Percentiles rank a stretch among this genome's conserved stretches.
Evolutionary conservation across 2,797 vertebrate genomes (phyloP).

Genomic region (Danionella dracula): DNA sequence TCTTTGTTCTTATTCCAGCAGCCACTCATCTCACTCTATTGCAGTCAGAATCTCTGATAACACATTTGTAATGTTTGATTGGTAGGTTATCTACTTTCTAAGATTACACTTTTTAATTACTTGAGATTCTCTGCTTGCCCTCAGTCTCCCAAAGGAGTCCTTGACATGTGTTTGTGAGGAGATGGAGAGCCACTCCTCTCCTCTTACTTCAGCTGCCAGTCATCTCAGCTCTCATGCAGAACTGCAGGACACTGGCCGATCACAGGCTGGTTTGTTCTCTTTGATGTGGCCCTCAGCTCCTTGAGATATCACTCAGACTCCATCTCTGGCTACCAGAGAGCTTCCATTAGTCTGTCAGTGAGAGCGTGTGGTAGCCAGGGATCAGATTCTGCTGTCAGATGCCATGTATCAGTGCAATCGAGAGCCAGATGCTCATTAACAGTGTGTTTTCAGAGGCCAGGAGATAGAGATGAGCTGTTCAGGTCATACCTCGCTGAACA

Average conservation of each 20-base stretch:
- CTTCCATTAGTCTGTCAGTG: conserved; percentile 46
- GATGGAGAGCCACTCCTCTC: neutral
- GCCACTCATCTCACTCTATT: too few relatives aligned
- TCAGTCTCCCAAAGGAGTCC: neutral
- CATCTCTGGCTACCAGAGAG: conserved; percentile 7
- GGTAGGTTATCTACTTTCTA: too few relatives aligned
- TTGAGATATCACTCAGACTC: conserved; percentile 24
- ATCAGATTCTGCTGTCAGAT: conserved; percentile 39
- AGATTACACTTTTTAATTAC: too few relatives aligned
- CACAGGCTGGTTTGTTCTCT: conserved; percentile 46
- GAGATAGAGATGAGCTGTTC: conserved; percentile 7
- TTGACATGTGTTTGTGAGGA: conserved; percentile 18
- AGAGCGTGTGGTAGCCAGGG: neutral
- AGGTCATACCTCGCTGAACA: neutral
- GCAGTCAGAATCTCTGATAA: too few relatives aligned
- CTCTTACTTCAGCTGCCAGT: conserved; percentile 37
- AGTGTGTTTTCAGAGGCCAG: neutral
- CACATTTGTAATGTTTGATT: too few relatives aligned
- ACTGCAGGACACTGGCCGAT: conserved; percentile 35
- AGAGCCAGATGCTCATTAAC: conserved; percentile 22
- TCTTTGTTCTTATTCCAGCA: too few relatives aligned
- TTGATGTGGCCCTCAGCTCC: conserved; percentile 40
- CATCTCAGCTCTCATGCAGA: conserved; percentile 24
- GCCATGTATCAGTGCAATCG: conserved; percentile 16
- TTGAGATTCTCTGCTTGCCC: neutral